Conservation (phyloP, 2,113 vertebrate genomes). For the Seriola dumerili region DNA sequence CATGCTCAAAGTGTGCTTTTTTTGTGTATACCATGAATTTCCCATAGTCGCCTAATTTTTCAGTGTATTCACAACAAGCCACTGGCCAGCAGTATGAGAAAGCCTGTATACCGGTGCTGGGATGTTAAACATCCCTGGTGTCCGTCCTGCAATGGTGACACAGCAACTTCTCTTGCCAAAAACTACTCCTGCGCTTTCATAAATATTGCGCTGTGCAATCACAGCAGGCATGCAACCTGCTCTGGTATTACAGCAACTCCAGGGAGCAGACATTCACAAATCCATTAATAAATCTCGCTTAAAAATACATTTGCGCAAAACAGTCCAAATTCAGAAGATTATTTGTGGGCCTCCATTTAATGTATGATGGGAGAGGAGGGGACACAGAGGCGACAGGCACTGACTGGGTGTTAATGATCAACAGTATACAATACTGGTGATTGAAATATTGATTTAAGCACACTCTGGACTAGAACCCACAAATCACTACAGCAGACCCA, state of each 20-base stretch:
- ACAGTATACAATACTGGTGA: conserved; percentile 43
- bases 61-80: conserved; percentile 17
- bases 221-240: conserved; percentile 12
- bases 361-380: background rate
- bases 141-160: conserved; percentile 69
- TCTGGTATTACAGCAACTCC: conserved; percentile 24
- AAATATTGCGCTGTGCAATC: conserved; percentile 69
- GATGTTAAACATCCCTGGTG: conserved; percentile 48
- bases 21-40: conserved; percentile 23
- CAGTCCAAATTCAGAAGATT: conserved; percentile 18
- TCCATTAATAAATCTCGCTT: conserved; percentile 44
- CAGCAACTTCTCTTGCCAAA: conserved; percentile 72
- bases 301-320: conserved; percentile 14
- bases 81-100: conserved; percentile 47
- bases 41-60: conserved; percentile 14
- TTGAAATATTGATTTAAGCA: conserved; percentile 76
- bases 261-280: background rate
- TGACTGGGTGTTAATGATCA: conserved; percentile 47
- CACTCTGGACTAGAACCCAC: conserved; percentile 33
- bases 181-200: conserved; percentile 59
- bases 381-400: background rate
- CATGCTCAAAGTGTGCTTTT: conserved; percentile 27
- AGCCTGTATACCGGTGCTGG: conserved; percentile 36
- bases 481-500: conserved; percentile 52
- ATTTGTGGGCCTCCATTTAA: conserved; percentile 9